Base-by-base conservation (phyloP, 2,113 vertebrate genomes). In the Pipa parva region DNA sequence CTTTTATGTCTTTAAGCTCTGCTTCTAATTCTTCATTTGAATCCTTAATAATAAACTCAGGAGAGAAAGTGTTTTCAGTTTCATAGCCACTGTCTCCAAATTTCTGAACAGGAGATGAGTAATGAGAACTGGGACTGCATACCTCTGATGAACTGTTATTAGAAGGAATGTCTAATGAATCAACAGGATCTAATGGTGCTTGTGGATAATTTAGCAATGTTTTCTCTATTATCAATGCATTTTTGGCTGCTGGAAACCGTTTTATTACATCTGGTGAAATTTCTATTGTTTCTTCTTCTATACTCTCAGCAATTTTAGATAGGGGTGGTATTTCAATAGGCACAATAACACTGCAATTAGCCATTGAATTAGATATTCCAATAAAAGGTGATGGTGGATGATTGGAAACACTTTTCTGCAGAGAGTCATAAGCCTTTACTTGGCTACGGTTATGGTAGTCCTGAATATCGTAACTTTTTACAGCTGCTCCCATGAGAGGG, bases 401-500 rank as follows among this genome's bases (percentile, higher is more conserved):
- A 39, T 78, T 80, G 65, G 74, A 54, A 49, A 76, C 77, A 74
- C 76, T 78, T 76, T 68, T 74, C 29, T 70, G 66, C 11, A 70
- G 39, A 1, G 66, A 54, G 73, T 73, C 77, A 70, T 77, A 79
- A 11, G 75, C 78, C 15, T 21, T 69, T 22, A 67, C 57, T 5
- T 71, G 48, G 63, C 42, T 71, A 31, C 72, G 72, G 39, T 74
- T 76, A 28, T 65, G 65, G 31, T 91, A 80, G 13, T 87, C 86
- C 27, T 91, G 74, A 76, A 88, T 89, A 58, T 91, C 87, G 52
- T 87, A 88, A 49, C 81, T 84, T 46, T 82, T 68, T 55, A 82
- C 81, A 20, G 82, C 91, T 24, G 85, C 80, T 71, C 90, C 85
- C 77, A 90, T 86, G 57, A 84, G 84, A 24, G 89, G 87, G 75